phyloP scores from a whole-genome alignment of 2,113 vertebrate species.

The Etia nguti region DNA sequence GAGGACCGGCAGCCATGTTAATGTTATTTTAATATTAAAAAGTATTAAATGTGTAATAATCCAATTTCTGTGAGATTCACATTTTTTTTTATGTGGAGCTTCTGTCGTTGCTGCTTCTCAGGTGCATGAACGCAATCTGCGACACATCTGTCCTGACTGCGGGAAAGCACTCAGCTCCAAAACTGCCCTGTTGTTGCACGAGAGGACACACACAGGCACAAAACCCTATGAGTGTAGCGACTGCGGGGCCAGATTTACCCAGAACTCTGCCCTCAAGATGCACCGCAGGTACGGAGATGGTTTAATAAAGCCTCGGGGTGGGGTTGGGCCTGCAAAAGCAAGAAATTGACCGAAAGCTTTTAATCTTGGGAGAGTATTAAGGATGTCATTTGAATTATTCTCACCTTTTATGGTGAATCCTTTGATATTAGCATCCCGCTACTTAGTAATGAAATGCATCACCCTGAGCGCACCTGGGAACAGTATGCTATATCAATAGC shows the following conservation, averaged over 20 bases:
- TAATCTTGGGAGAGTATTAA: background rate
- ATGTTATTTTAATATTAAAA: background rate
- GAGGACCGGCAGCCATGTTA: background rate
- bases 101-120: background rate
- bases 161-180: conserved; percentile 94
- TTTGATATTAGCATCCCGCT: background rate
- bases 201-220: conserved; percentile 88
- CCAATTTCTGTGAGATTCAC: background rate
- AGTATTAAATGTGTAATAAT: background rate
- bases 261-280: conserved; percentile 94
- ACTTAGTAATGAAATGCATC: background rate
- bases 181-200: conserved; percentile 85
- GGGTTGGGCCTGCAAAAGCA: background rate
- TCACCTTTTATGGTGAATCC: background rate
- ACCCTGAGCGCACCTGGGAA: background rate
- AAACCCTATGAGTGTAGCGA: conserved; percentile 86
- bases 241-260: conserved; percentile 88
- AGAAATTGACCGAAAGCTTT: background rate
- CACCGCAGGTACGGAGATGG: conserved; percentile 83
- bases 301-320: background rate
- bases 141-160: conserved; percentile 83
- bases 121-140: conserved; percentile 87
- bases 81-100: background rate
- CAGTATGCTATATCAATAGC: background rate
- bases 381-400: background rate